phyloP scores from a whole-genome alignment of 2,113 vertebrate species.

The Rhabdomys dilectus region DNA sequence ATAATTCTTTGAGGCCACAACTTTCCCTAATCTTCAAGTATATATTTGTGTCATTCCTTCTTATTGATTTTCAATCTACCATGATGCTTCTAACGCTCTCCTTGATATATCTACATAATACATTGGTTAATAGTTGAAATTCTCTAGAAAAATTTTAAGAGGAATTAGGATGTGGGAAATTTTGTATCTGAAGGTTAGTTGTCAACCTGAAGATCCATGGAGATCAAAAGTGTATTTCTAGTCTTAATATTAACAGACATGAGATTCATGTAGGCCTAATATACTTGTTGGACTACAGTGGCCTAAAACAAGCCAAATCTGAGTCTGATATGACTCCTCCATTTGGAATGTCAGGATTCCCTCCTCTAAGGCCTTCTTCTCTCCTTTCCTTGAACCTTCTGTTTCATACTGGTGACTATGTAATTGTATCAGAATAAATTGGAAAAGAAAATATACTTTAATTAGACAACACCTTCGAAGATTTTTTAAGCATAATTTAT shows the following conservation, averaged over 20 bases:
- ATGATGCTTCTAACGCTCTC: not conserved
- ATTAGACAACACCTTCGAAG: not conserved
- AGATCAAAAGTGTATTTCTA: fast-evolving
- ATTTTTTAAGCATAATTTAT: not conserved
- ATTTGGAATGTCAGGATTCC: not conserved
- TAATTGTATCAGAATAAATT: not conserved
- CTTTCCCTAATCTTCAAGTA: not conserved
- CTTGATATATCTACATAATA: not conserved
- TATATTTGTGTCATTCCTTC: not conserved
- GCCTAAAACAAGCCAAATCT: fast-evolving
- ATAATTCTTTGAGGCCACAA: not conserved
- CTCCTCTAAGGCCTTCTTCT: not conserved
- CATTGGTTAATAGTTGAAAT: fast-evolving
- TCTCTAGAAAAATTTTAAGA: not conserved
- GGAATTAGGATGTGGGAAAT: fast-evolving
- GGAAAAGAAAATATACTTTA: not conserved
- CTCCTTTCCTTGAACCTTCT: not conserved
- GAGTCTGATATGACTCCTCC: not conserved
- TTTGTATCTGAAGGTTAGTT: not conserved
- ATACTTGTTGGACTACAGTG: not conserved
- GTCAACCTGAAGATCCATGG: not conserved
- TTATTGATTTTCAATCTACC: not conserved
- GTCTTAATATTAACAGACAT: not conserved
- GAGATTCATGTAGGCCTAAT: not conserved
- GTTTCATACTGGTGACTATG: not conserved